Percentiles rank a stretch among this genome's conserved stretches.
phyloP scores from a whole-genome alignment of 2,797 vertebrate genomes.

The Onychomys leucogaster region DNA sequence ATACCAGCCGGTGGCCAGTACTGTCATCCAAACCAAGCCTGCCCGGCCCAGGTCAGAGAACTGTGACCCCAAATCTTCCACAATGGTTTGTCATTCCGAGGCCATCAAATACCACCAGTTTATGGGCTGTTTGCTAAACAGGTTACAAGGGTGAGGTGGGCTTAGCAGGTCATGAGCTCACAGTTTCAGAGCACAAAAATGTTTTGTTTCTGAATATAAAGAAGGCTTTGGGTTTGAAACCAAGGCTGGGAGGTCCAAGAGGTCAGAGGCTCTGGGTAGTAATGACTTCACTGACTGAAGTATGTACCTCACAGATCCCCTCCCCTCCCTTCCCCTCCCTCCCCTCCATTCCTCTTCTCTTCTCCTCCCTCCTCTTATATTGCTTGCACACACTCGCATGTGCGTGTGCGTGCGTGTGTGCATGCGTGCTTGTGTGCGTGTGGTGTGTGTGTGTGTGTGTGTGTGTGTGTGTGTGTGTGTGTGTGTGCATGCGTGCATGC shows the following conservation, averaged over 20 bases:
- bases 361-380: neutral
- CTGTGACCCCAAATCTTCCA: neutral
- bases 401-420: neutral
- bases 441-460: no score
- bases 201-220: constrained; percentile 23
- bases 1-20: constrained; percentile 80
- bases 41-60: constrained; percentile 90
- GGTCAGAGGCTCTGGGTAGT: neutral
- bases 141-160: constrained; percentile 10
- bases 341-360: no score
- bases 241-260: neutral
- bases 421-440: neutral
- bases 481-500: no score
- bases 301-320: neutral
- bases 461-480: neutral
- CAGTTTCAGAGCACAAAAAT: neutral
- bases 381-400: no score
- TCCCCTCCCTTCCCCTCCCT: no score
- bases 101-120: constrained; percentile 32
- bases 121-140: constrained; percentile 60
- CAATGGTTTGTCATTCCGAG: constrained; percentile 56
- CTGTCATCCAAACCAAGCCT: neutral
- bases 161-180: constrained; percentile 15
- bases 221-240: constrained; percentile 1
- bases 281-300: neutral